Base-by-base conservation (phyloP, 2,888 invertebrate species). In the Cryptocephalus primarius region DNA sequence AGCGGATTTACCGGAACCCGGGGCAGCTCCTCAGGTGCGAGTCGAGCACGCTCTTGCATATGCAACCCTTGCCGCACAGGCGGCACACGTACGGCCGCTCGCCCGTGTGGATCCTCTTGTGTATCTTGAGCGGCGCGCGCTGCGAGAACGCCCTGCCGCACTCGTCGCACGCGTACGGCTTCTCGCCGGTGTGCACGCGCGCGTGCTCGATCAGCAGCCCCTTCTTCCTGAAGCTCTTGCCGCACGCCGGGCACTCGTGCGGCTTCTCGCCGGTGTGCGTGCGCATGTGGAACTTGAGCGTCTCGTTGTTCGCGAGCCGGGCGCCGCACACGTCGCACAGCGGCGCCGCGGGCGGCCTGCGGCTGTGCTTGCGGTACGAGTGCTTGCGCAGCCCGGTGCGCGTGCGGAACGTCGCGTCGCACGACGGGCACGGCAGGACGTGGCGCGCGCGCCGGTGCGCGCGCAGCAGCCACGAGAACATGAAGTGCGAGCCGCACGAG, bases 111-210 rank as follows among this genome's bases (percentile, higher is more conserved):
- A 58, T 57, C 32, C 60, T 47, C 40, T 49, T 39, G 46, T 61
- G 60, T 10, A 55, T 57, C 34, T 54, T 55, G 10, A 60, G 45
- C 8, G 57, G 54, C 38, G 69, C 72, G 8, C 61, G 62, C 33
- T 66, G 72, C 1, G 68, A 63, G n/a, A 77, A 62, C 0, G 70
- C 69, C 50, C 76, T 77, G 0, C 75, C 74, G 45, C 78, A 79
- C 2, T 71, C 61, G 32, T 75, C 73, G 45, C 70, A 70, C 33
- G 59, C 50, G 44, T 63, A 64, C 3, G 64, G 64, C 43, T 60
- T 63, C 44, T 66, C 65, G 1, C 64, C 65, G 0, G 61, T 65
- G 47, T 68, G 68, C 8, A 60, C 61, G 33, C 65, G 55, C 44
- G 64, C 60, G 47, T 67, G 66, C 42, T 64, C 58, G 8, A 59